phyloP scores from a whole-genome alignment of 64 coral and sea anemone species.

The Cladopsammia gracilis region DNA sequence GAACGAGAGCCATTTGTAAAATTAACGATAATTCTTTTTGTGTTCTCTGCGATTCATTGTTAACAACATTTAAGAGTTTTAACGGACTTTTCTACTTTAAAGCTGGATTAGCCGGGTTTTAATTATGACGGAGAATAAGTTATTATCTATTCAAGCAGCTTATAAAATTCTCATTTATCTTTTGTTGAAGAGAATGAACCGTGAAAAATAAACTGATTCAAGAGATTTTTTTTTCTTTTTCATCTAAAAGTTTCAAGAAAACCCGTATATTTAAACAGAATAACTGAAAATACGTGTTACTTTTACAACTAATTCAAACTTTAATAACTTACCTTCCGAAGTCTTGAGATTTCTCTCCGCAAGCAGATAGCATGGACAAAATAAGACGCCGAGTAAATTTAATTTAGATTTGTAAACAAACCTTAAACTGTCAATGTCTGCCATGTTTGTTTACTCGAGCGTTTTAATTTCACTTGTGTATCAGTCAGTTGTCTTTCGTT shows the following conservation, averaged over 20 bases:
- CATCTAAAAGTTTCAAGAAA: no score
- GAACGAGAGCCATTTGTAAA: no score
- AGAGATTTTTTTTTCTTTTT: background rate
- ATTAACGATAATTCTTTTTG: no score
- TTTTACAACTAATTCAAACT: no score
- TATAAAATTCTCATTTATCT: background rate
- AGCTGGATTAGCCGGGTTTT: background rate
- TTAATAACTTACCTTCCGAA: no score
- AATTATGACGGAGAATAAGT: background rate
- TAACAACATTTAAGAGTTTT: background rate
- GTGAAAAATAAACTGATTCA: background rate
- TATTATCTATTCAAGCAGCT: slow-evolving; percentile 12
- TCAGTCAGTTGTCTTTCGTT: background rate
- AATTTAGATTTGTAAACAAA: slow-evolving; percentile 2
- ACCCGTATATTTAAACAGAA: no score
- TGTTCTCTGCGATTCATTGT: background rate
- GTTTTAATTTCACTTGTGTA: background rate
- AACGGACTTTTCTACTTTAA: background rate
- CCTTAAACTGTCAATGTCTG: background rate
- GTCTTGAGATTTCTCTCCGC: no score
- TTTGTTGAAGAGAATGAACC: slow-evolving; percentile 19
- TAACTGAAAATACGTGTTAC: no score
- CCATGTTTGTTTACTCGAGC: slow-evolving; percentile 15
- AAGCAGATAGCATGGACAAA: background rate
- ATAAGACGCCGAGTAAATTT: background rate